Evolutionary conservation across 2,888 invertebrate genomes (phyloP).

Genomic region (Gortyna flavago): DNA sequence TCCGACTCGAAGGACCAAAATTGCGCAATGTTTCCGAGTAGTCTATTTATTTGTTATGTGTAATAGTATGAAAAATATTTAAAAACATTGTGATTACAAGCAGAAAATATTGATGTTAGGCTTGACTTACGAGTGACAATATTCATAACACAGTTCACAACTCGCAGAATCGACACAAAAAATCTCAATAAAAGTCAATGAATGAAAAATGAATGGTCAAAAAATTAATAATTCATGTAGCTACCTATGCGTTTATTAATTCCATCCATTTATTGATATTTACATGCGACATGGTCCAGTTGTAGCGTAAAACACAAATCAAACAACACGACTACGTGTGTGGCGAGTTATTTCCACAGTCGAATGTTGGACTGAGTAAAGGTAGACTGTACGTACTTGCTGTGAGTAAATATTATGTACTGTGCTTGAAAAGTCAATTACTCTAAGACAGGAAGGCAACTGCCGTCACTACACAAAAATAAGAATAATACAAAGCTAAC

Average conservation of each 20-base stretch:
- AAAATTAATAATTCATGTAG: conserved; percentile 28
- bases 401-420: conserved; percentile 17
- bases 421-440: conserved; percentile 9
- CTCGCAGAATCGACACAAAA: neutral
- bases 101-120: neutral
- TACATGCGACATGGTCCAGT: conserved; percentile 25
- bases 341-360: conserved; percentile 13
- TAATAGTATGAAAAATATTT: neutral
- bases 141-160: neutral
- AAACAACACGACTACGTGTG: conserved; percentile 35
- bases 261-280: conserved; percentile 41
- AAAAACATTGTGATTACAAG: neutral
- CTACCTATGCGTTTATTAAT: conserved; percentile 30
- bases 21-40: neutral
- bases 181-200: neutral
- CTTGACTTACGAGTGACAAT: neutral
- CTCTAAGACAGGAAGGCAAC: neutral
- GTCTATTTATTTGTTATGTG: neutral
- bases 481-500: neutral
- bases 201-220: conserved; percentile 7
- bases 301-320: conserved; percentile 37
- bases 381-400: conserved; percentile 4
- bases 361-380: conserved; percentile 16
- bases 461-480: neutral
- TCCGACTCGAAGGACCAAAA: conserved; percentile 3